Evolutionary conservation across 2,888 invertebrate species (phyloP).

Genomic region (Tortricodes alternella): DNA sequence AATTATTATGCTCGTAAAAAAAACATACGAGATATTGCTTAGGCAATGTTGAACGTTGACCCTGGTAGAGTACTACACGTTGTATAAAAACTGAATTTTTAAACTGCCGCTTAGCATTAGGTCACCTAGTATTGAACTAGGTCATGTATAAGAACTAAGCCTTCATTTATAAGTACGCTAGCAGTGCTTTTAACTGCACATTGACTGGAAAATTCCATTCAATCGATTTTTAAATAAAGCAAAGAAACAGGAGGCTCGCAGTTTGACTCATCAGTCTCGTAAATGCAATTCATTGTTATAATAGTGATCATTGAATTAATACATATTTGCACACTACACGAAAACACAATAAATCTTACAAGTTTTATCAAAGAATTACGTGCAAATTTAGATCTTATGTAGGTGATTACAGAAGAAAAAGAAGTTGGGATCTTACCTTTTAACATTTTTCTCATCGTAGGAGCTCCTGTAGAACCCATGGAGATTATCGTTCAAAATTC

Average conservation of each 20-base stretch:
- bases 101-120: slow-evolving; percentile 7
- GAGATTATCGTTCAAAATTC: slow-evolving; percentile 88
- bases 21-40: neutral
- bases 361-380: too few species aligned
- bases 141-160: slow-evolving; percentile 11
- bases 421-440: slow-evolving; percentile 80
- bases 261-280: too few species aligned
- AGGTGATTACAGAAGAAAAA: slow-evolving; percentile 1
- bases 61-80: neutral
- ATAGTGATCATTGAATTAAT: too few species aligned
- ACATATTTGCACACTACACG: too few species aligned
- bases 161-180: too few species aligned
- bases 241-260: too few species aligned
- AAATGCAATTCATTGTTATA: too few species aligned
- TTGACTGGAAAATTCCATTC: too few species aligned
- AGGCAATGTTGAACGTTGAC: neutral
- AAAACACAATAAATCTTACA: too few species aligned
- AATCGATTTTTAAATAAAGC: too few species aligned
- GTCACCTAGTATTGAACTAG: slow-evolving; percentile 9
- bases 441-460: slow-evolving; percentile 86
- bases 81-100: slow-evolving; percentile 10
- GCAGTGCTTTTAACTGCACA: neutral
- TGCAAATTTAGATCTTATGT: too few species aligned
- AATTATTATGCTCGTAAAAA: too few species aligned
- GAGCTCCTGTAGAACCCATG: slow-evolving; percentile 93